Base-by-base conservation (phyloP, 1,140 invertebrate species). In the Acromyrmex charruanus region DNA sequence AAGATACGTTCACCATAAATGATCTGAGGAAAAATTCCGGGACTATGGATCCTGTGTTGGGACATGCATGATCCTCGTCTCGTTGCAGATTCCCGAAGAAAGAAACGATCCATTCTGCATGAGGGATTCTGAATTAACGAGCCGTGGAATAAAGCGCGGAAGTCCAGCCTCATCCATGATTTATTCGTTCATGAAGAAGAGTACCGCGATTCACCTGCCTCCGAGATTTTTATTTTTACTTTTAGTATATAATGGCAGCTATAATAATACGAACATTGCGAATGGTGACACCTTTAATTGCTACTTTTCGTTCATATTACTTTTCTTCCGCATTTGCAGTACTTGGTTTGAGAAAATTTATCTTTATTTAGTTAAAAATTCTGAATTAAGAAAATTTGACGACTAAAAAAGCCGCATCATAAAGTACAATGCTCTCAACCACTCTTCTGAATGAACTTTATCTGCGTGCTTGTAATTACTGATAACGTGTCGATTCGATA, bases 91-190 rank as follows among this genome's bases (percentile, higher is more conserved):
- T 35, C 68, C 21, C 58, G 9, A 28, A 16, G 58, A 63, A 71
- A 66, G 63, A 79, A 55, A 53, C 89, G 59, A 89, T 87, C 81
- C 74, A 74, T 84, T 68, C 75, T 12, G 53, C 55, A 39, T 68
- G 71, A 87, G 58, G 81, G 75, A 84, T 71, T 10, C 58, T 90
- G 90, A 91, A 91, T 91, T 91, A 91, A 91, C 87, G 87, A 91
- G 90, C 89, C 75, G 39, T 31, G 66, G 89, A 87, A 91, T 90
- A 91, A 90, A 90, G 90, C 84, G 74, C 90, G 89, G 90, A 91
- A 91, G 90, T 88, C 39, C 63, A 39, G 2, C 3, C 51, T 39
- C 81, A 88, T 77, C 84, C 89, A 91, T 91, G 89, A 91, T 90
- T 91, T 88, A 87, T 91, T 84, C 84, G 61, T 21, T 84, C 31